phyloP scores from a whole-genome alignment of 2,888 invertebrate species.

The Orchesella flavescens region DNA sequence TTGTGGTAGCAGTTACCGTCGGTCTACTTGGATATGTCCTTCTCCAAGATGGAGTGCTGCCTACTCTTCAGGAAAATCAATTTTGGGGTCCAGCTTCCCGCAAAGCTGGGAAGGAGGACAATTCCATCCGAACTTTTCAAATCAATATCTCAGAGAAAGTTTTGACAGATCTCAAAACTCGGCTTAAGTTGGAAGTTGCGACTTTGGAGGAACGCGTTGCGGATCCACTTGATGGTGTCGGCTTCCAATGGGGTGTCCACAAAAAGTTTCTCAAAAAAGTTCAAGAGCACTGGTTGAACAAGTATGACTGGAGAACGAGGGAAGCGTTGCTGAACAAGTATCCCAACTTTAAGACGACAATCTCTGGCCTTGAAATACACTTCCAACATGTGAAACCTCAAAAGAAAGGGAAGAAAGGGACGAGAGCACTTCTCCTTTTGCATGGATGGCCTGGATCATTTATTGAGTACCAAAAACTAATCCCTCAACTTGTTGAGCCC shows the following conservation, averaged over 20 bases:
- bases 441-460: constrained; percentile 72
- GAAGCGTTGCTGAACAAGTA: constrained; percentile 83
- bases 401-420: constrained; percentile 63
- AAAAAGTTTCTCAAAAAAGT: constrained; percentile 80
- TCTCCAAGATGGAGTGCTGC: constrained; percentile 61
- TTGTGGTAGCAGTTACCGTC: constrained; percentile 24
- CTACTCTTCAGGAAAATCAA: constrained; percentile 52
- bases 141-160: constrained; percentile 80
- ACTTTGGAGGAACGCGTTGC: constrained; percentile 72
- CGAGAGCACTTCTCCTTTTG: constrained; percentile 65
- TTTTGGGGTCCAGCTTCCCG: constrained; percentile 65
- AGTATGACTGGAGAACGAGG: constrained; percentile 83
- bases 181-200: constrained; percentile 78
- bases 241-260: constrained; percentile 89
- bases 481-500: constrained; percentile 75
- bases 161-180: constrained; percentile 75
- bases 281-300: constrained; percentile 85
- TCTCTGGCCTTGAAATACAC: constrained; percentile 85
- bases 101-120: constrained; percentile 75
- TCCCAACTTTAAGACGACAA: constrained; percentile 83
- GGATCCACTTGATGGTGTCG: constrained; percentile 75
- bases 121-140: constrained; percentile 78
- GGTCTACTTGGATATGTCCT: constrained; percentile 48
- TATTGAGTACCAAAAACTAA: constrained; percentile 71
- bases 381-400: constrained; percentile 82